These are phyloP conservation scores for Polypedilum pembai DNA, from an alignment of 1,140 invertebrate species.

Conservation along the genomic window DNA sequence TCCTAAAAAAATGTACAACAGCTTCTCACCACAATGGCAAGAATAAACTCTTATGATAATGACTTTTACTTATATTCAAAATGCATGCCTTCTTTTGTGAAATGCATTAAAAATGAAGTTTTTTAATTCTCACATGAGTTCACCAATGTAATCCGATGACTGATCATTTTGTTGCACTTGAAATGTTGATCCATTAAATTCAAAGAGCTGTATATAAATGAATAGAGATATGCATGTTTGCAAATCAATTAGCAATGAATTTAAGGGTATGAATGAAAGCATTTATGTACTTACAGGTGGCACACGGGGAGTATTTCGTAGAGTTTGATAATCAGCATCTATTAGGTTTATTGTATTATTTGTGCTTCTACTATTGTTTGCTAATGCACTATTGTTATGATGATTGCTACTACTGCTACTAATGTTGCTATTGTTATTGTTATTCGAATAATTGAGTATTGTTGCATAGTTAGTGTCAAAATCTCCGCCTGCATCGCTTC, in stretches of 20 bases:
- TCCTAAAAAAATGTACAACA: too few relatives aligned
- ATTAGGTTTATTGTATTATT: constrained; percentile 41
- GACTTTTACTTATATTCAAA: too few relatives aligned
- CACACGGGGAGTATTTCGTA: constrained; percentile 43
- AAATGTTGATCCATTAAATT: constrained; percentile 62
- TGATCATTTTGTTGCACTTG: constrained; percentile 60
- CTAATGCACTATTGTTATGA: constrained; percentile 32
- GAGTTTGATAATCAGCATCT: constrained; percentile 60
- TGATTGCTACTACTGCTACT: constrained; percentile 37
- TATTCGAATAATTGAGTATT: constrained; percentile 54
- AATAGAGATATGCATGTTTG: background rate
- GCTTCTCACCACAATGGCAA: too few relatives aligned
- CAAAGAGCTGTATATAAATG: constrained; percentile 36
- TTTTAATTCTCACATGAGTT: constrained; percentile 51
- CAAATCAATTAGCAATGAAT: background rate
- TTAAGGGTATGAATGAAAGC: background rate
- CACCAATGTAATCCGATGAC: constrained; percentile 60
- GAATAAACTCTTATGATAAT: too few relatives aligned
- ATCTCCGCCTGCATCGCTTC: background rate
- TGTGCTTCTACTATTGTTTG: constrained; percentile 42
- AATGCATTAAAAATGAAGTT: too few relatives aligned
- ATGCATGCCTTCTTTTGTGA: too few relatives aligned
- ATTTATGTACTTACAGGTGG: constrained; percentile 36
- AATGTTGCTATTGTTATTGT: constrained; percentile 43
- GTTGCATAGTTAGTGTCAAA: constrained; percentile 78